phyloP scores from a whole-genome alignment of 2,113 vertebrate genomes.

The Struthidea cinerea region DNA sequence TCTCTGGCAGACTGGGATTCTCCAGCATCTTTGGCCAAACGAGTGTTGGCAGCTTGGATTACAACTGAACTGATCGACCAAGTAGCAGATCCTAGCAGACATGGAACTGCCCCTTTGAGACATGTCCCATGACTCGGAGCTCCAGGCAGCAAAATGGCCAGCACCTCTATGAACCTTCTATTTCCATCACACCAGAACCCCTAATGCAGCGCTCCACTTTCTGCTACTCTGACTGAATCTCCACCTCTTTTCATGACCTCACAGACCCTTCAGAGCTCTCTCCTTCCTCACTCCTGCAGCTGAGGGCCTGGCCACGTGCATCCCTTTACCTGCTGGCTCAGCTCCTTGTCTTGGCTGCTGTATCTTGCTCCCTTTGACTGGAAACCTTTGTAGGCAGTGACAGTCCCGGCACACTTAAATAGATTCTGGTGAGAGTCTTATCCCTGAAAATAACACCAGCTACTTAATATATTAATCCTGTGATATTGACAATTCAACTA shows the following conservation, averaged over 20 bases:
- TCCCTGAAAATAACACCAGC: background rate
- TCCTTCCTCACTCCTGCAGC: background rate
- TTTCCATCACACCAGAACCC: background rate
- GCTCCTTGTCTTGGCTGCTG: background rate
- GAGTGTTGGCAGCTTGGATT: background rate
- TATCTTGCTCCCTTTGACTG: background rate
- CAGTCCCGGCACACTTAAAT: background rate
- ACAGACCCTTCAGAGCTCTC: background rate
- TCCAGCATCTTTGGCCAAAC: background rate
- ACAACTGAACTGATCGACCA: background rate
- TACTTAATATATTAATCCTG: background rate
- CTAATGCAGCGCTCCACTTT: background rate
- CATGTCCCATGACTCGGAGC: background rate
- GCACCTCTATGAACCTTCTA: too few species aligned
- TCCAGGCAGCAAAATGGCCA: background rate
- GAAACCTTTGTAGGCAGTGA: background rate
- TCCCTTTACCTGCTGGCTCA: background rate
- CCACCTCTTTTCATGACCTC: background rate
- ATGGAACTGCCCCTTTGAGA: background rate
- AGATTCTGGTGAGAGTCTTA: background rate
- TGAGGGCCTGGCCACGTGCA: fast-evolving
- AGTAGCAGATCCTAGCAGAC: background rate
- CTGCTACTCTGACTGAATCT: background rate
- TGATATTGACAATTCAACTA: background rate
- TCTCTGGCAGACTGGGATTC: background rate